These are phyloP conservation scores for Drosophila lutescens DNA, from an alignment of 2,888 invertebrate species.

Conservation along the genomic window DNA sequence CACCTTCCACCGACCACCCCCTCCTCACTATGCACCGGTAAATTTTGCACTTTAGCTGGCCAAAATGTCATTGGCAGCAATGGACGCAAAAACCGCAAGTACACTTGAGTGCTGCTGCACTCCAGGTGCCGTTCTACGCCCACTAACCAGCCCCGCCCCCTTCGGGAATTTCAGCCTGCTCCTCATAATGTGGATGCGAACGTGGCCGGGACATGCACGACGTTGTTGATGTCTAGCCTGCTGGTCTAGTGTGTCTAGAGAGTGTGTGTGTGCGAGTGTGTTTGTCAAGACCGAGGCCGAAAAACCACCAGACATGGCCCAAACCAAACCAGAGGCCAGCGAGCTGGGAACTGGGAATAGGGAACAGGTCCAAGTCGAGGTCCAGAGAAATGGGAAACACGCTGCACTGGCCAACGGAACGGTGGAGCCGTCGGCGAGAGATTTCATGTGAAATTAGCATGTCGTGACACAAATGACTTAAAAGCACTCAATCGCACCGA, in stretches of 20 bases:
- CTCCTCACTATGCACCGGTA: conserved; percentile 67
- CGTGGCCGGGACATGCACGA: conserved; percentile 78
- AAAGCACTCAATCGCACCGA: conserved; percentile 80
- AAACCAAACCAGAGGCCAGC: conserved; percentile 30
- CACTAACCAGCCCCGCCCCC: conserved; percentile 16
- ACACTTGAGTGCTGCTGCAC: conserved; percentile 81
- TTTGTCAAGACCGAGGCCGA: conserved; percentile 71
- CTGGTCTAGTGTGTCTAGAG: conserved; percentile 52
- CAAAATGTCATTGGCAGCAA: conserved; percentile 83
- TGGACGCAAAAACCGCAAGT: conserved; percentile 81
- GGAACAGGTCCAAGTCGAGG: conserved; percentile 9
- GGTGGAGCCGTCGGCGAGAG: conserved; percentile 73
- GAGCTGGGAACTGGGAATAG: neutral
- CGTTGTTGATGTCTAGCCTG: conserved; percentile 69
- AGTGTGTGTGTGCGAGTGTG: conserved; percentile 7
- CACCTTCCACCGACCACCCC: neutral
- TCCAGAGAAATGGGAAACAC: conserved; percentile 20
- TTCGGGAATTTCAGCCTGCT: conserved; percentile 21
- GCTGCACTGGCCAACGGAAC: conserved; percentile 15
- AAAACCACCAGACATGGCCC: conserved; percentile 73
- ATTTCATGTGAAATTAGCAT: conserved; percentile 82
- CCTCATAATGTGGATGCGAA: conserved; percentile 66
- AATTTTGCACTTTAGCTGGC: conserved; percentile 83
- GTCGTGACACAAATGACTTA: conserved; percentile 82
- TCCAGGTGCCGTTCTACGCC: conserved; percentile 76